Base-by-base conservation (phyloP, 2,888 invertebrate species). In the Pachymerium ferrugineum region DNA sequence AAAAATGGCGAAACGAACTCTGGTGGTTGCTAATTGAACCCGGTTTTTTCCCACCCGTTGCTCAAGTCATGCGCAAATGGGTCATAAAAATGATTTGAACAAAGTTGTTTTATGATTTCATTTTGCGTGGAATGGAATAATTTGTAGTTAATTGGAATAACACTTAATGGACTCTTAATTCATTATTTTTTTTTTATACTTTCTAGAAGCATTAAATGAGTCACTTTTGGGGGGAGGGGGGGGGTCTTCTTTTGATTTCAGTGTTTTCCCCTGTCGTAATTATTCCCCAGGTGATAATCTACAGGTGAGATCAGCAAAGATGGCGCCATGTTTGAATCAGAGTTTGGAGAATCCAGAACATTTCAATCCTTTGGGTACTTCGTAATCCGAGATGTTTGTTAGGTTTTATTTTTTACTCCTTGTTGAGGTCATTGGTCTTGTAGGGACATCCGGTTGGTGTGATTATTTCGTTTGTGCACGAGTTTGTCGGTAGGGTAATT, bases 341-440 rank as follows among this genome's bases (percentile, higher is more conserved):
- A 14, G 42, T 14, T 5, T 1, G 47, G 47, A 47, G 47, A 47
- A 47, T 19, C 6, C 47, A 16, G 19, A 16, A 8, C 47, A 8
- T 47, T 16, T 8, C 16, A 2, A 22, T 42, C n/a, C n/a, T n/a
- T n/a, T n/a, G n/a, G n/a, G n/a, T n/a, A n/a, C n/a, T n/a, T n/a
- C 16, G 42, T 42, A 42, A 42, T 42, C 16, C 3, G 42, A 42
- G 42, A 42, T n/a, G n/a, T n/a, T n/a, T n/a, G n/a, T n/a, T n/a
- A n/a, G n/a, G n/a, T n/a, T n/a, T n/a, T n/a, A n/a, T n/a, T n/a
- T n/a, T n/a, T n/a, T n/a, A n/a, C n/a, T n/a, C n/a, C n/a, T n/a
- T n/a, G n/a, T n/a, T 47, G 47, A 47, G 47, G 47, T 47, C 47
- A 47, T 47, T 16, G 47, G 47, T 47, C 16, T 47, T 47, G n/a